These are phyloP conservation scores for Brevimyrus niger DNA, from an alignment of 2,113 vertebrate genomes.

Conservation along the genomic window DNA sequence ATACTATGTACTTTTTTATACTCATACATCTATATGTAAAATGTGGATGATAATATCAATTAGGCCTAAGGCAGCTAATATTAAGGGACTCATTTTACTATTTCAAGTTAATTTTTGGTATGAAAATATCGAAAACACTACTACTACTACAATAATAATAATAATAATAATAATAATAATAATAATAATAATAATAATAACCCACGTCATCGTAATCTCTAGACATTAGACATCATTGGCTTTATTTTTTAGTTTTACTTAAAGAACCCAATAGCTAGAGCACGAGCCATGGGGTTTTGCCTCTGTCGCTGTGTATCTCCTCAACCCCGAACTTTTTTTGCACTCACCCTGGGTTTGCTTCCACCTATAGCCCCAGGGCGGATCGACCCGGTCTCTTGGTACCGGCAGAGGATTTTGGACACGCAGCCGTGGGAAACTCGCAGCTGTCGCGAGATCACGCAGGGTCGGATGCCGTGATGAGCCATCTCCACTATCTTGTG, in stretches of 20 bases:
- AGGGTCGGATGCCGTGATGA: conserved; percentile 94
- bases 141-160: no score
- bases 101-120: not conserved
- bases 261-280: not conserved
- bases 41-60: not conserved
- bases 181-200: not conserved
- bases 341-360: conserved; percentile 98
- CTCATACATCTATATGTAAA: not conserved
- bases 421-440: conserved; percentile 95
- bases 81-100: not conserved
- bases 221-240: not conserved
- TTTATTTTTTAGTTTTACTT: not conserved
- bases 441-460: conserved; percentile 93
- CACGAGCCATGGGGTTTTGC: not conserved
- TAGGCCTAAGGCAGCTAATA: not conserved
- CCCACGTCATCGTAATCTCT: not conserved
- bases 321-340: conserved; percentile 5
- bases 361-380: conserved; percentile 94
- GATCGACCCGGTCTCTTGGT: conserved; percentile 97
- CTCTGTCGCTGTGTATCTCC: not conserved
- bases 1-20: not conserved
- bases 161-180: not conserved
- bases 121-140: not conserved
- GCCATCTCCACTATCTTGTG: conserved; percentile 99
- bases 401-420: conserved; percentile 97